phyloP scores from a whole-genome alignment of 2,888 invertebrate genomes.

The Ichneumoninae sp. region DNA sequence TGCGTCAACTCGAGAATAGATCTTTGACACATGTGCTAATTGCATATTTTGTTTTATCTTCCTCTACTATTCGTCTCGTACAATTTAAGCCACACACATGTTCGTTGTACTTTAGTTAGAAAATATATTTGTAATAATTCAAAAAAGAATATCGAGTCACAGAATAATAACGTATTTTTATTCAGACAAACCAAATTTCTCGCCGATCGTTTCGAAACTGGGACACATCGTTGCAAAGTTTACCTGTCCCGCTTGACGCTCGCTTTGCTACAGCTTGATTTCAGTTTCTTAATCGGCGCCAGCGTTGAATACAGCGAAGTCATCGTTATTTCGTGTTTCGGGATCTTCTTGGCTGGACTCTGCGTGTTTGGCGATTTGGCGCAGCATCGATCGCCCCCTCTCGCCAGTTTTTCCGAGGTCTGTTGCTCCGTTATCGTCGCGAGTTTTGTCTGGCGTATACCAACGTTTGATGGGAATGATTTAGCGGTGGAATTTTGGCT shows the following conservation, averaged over 20 bases:
- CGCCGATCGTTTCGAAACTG: not conserved
- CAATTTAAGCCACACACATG: conserved; percentile 7
- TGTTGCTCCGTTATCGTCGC: conserved; percentile 69
- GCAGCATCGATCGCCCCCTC: conserved; percentile 6
- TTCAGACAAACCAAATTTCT: conserved; percentile 12
- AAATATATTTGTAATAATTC: conserved; percentile 25
- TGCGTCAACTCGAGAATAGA: not conserved
- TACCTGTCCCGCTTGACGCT: conserved; percentile 57
- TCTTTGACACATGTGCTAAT: not conserved
- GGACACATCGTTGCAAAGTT: not conserved
- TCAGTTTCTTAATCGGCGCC: conserved; percentile 61
- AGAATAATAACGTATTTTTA: conserved; percentile 40
- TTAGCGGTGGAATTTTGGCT: conserved; percentile 59
- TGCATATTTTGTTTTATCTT: conserved; percentile 3
- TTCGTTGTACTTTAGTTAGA: conserved; percentile 17
- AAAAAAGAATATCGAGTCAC: conserved; percentile 14
- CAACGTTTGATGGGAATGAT: conserved; percentile 57
- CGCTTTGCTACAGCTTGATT: conserved; percentile 58
- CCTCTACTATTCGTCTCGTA: not conserved
- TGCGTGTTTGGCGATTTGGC: conserved; percentile 66
- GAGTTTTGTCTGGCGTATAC: conserved; percentile 64
- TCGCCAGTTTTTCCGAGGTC: conserved; percentile 27
- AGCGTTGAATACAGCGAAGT: conserved; percentile 29
- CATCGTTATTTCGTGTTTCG: conserved; percentile 66
- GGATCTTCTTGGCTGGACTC: conserved; percentile 70